Evolutionary conservation across 2,113 vertebrate genomes (phyloP).

Genomic region (Peromyscus maniculatus): DNA sequence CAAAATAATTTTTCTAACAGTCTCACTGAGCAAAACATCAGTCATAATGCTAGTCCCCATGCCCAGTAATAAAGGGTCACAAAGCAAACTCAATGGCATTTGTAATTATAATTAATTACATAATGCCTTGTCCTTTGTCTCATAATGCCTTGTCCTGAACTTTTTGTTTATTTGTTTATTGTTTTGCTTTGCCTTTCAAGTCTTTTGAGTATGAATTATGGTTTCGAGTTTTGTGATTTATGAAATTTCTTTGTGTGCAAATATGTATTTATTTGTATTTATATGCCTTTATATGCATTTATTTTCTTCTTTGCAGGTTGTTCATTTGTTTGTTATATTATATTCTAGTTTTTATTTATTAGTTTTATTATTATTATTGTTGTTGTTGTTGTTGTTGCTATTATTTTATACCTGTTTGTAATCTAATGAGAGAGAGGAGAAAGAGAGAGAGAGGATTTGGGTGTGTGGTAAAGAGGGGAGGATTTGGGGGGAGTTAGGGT

Average conservation of each 20-base stretch:
- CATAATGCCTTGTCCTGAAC: background rate
- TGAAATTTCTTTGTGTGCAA: background rate
- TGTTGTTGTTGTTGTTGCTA: background rate
- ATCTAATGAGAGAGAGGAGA: background rate
- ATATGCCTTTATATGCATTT: background rate
- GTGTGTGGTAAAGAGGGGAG: background rate
- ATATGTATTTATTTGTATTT: background rate
- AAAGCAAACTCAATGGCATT: background rate
- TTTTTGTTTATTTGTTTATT: background rate
- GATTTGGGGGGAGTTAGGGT: accelerated
- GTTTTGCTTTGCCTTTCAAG: background rate
- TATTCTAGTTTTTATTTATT: background rate
- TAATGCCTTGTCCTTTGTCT: background rate
- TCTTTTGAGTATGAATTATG: background rate
- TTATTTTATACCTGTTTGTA: background rate
- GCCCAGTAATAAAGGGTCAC: background rate
- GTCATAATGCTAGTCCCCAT: background rate
- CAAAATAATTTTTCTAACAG: background rate
- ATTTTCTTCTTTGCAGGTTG: background rate
- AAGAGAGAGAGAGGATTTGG: background rate
- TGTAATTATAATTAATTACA: background rate
- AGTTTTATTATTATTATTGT: background rate
- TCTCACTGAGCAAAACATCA: background rate
- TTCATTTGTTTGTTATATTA: background rate
- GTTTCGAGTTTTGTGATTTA: background rate